phyloP scores from a whole-genome alignment of 2,797 vertebrate species.

The Gymnodraco acuticeps region DNA sequence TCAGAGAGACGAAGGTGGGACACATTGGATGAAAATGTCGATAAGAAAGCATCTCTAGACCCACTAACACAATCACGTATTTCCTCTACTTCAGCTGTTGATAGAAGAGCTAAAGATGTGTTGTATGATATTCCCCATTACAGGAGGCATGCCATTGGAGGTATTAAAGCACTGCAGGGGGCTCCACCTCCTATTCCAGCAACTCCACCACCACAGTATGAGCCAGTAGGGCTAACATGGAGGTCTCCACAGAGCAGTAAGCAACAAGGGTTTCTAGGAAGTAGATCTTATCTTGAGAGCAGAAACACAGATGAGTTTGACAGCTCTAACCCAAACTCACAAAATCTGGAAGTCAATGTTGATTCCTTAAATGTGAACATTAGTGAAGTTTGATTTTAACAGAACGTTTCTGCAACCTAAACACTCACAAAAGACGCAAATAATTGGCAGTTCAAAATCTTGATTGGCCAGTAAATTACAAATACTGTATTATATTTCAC shows the following conservation, averaged over 20 bases:
- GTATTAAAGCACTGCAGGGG: constrained; percentile 19
- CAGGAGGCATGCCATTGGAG: constrained; percentile 47
- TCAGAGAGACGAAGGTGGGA: constrained; percentile 69
- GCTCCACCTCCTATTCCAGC: constrained; percentile 56
- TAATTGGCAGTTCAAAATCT: neutral
- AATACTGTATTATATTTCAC: neutral
- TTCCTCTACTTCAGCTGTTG: constrained; percentile 23
- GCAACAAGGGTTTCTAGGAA: constrained; percentile 48
- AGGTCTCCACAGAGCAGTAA: constrained; percentile 49
- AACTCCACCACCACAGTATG: constrained; percentile 43
- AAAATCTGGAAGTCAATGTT: constrained; percentile 20
- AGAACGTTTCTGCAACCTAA: neutral
- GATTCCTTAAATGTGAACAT: constrained; percentile 36
- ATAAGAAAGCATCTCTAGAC: constrained; percentile 1
- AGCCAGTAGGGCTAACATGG: constrained; percentile 42
- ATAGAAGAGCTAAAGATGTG: constrained; percentile 31
- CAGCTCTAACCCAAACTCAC: constrained; percentile 2
- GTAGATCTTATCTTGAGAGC: constrained; percentile 63
- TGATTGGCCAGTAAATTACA: neutral
- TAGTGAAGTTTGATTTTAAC: constrained; percentile 51
- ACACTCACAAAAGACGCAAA: constrained; percentile 12
- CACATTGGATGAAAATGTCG: neutral
- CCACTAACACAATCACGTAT: constrained; percentile 21
- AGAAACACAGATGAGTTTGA: constrained; percentile 71
- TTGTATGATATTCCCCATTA: constrained; percentile 43